phyloP scores from a whole-genome alignment of 2,113 vertebrate species.

The Zosterops pallidus region DNA sequence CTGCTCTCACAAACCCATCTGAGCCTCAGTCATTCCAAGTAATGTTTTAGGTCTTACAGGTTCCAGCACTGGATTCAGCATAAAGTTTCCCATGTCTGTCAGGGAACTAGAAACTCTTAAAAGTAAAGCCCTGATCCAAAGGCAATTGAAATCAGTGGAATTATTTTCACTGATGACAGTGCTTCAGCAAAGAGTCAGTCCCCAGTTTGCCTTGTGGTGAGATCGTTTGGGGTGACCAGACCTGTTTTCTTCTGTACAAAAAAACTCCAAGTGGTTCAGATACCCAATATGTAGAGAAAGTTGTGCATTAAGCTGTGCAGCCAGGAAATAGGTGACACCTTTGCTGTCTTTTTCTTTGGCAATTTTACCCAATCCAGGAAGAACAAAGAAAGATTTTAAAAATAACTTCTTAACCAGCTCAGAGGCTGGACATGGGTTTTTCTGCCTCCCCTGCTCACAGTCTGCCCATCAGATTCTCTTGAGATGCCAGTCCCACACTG shows the following conservation, averaged over 20 bases:
- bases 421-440: not conserved
- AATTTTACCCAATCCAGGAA: not conserved
- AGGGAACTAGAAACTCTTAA: not conserved
- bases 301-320: not conserved
- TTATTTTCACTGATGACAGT: not conserved
- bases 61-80: not conserved
- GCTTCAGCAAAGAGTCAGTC: not conserved
- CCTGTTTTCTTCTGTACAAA: not conserved
- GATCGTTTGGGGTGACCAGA: not conserved
- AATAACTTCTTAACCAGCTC: not conserved
- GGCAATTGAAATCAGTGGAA: not conserved
- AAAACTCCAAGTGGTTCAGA: not conserved
- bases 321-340: not conserved
- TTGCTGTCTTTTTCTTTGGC: not conserved
- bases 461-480: not conserved
- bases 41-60: not conserved
- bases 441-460: not conserved
- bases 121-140: not conserved
- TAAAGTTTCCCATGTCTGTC: not conserved
- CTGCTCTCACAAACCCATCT: not conserved
- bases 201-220: not conserved
- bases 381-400: not conserved
- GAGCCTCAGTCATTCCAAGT: not conserved
- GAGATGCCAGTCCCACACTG: not conserved
- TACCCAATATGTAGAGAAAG: not conserved